A percentile compares a stretch with the other conserved stretches of the same genome.
phyloP scores from a whole-genome alignment of 2,797 vertebrate genomes.

The Malacoctenus gilli region DNA sequence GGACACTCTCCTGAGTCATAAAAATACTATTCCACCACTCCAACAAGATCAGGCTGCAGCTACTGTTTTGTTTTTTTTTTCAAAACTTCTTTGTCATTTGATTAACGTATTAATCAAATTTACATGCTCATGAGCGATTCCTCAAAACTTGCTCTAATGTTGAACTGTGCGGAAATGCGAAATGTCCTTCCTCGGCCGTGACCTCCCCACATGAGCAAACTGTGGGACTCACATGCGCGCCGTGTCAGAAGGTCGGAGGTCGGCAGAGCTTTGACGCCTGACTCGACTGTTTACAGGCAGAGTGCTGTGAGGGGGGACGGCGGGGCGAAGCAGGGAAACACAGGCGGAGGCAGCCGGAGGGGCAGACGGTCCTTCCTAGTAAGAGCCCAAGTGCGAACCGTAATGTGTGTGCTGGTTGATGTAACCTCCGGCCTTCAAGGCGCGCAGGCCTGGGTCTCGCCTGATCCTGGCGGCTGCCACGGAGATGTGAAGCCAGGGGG shows the following conservation, averaged over 20 bases:
- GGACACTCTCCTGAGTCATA: no score
- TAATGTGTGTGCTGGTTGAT: conserved; percentile 81
- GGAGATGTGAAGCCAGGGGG: conserved; percentile 73
- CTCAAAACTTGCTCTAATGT: neutral
- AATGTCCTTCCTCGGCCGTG: conserved; percentile 13
- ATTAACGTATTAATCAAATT: neutral
- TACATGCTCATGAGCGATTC: neutral
- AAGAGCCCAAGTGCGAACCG: conserved; percentile 79
- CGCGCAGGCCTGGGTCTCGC: conserved; percentile 64
- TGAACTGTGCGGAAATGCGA: conserved; percentile 10
- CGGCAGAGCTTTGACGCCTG: conserved; percentile 62
- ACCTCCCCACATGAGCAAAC: conserved; percentile 21
- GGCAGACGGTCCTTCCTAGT: conserved; percentile 72
- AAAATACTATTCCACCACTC: no score
- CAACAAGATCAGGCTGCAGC: no score
- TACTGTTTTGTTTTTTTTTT: neutral
- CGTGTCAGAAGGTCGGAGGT: conserved; percentile 63
- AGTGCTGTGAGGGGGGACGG: conserved; percentile 25
- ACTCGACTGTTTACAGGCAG: conserved; percentile 57
- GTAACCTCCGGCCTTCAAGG: conserved; percentile 82
- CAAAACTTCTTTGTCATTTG: neutral
- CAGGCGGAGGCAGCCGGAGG: conserved; percentile 14
- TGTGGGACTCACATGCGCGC: conserved; percentile 39
- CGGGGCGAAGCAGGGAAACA: conserved; percentile 15
- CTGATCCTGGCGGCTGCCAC: conserved; percentile 82